A percentile compares a stretch with the other conserved stretches of the same genome.
These are phyloP conservation scores for Pandemis cinnamomeana DNA, from an alignment of 2,888 invertebrate genomes.

Conservation along the genomic window DNA sequence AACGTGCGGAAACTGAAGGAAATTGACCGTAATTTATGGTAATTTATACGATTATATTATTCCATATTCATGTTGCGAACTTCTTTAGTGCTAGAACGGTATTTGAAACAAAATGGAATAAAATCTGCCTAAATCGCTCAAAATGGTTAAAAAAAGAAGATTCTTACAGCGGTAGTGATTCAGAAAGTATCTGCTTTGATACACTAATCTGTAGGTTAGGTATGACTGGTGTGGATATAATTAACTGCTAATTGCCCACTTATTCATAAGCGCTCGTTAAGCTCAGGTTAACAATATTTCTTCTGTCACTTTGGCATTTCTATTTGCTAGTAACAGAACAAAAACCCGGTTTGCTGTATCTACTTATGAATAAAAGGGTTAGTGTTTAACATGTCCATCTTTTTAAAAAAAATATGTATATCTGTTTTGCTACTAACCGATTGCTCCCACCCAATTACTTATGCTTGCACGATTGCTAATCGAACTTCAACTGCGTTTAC, in stretches of 20 bases:
- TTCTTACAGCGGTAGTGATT: background rate
- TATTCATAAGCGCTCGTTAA: no score
- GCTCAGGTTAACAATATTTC: no score
- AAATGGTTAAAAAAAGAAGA: background rate
- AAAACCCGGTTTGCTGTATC: no score
- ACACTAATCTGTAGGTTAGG: no score
- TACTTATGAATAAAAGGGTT: no score
- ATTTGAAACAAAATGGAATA: background rate
- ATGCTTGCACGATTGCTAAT: conserved; percentile 12
- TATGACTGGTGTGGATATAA: no score
- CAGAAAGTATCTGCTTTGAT: no score
- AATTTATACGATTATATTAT: background rate
- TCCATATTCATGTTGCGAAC: background rate
- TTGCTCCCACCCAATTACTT: background rate
- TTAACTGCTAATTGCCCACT: no score
- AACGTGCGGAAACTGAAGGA: conserved; percentile 1
- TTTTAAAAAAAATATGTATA: background rate
- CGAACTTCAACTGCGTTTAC: conserved; percentile 1
- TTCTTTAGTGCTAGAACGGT: background rate
- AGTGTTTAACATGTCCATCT: no score
- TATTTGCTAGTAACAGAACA: no score
- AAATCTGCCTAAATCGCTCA: background rate
- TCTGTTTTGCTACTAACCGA: background rate
- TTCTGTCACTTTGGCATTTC: no score
- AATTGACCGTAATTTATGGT: background rate